phyloP scores from a whole-genome alignment of 64 coral and sea anemone species.

The Montipora sp. region DNA sequence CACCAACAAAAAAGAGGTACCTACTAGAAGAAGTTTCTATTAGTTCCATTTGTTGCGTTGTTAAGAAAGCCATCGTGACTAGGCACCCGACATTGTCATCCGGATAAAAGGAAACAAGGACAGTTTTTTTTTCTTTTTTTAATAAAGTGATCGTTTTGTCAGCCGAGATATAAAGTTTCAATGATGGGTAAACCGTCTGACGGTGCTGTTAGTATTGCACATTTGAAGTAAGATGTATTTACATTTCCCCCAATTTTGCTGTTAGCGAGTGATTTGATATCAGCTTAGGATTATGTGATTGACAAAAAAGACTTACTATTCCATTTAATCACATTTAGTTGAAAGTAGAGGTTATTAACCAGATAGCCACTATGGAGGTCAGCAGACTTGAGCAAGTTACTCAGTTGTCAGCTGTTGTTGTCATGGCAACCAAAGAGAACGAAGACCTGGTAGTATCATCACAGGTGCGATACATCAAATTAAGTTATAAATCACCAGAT shows the following conservation, averaged over 20 bases:
- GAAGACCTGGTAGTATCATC: conserved; percentile 45
- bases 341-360: conserved; percentile 48
- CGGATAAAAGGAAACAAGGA: no score
- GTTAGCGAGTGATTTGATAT: not conserved
- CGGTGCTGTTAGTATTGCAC: no score
- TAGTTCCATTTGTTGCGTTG: no score
- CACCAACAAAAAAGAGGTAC: not conserved
- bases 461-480: conserved; percentile 27
- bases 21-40: no score
- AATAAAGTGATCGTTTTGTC: no score
- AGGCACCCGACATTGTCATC: no score
- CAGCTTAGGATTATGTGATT: not conserved
- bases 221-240: no score
- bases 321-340: not conserved
- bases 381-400: conserved; percentile 52
- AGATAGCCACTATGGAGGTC: conserved; percentile 43
- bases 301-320: not conserved
- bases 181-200: no score
- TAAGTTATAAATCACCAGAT: not conserved
- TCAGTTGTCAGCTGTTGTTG: conserved; percentile 66
- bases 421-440: conserved; percentile 40
- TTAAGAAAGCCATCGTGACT: no score
- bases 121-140: no score
- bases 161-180: no score
- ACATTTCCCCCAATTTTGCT: no score